These are phyloP conservation scores for Trichogramma pretiosum DNA, from an alignment of 1,140 invertebrate genomes.

Conservation along the genomic window DNA sequence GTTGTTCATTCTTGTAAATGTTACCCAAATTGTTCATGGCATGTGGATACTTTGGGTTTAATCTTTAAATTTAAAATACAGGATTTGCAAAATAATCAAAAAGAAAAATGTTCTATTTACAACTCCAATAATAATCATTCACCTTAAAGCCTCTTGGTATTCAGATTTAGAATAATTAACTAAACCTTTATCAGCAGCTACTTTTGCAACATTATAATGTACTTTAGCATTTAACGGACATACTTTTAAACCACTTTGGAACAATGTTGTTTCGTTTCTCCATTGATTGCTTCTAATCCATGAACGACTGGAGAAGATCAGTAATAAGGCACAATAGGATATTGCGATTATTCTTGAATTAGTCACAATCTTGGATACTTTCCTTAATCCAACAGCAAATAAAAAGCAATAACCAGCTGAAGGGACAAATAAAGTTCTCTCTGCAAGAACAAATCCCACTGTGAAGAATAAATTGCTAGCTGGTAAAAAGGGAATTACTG, in stretches of 20 bases:
- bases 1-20: slow-evolving; percentile 70
- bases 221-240: slow-evolving; percentile 90
- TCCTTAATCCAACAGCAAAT: slow-evolving; percentile 56
- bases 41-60: slow-evolving; percentile 88
- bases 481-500: slow-evolving; percentile 83
- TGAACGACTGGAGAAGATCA: slow-evolving; percentile 54
- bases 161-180: slow-evolving; percentile 59
- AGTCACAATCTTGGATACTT: slow-evolving; percentile 25
- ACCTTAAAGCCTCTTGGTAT: slow-evolving; percentile 72
- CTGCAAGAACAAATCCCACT: slow-evolving; percentile 88
- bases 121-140: slow-evolving; percentile 24
- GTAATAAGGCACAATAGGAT: slow-evolving; percentile 39
- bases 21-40: slow-evolving; percentile 97
- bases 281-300: slow-evolving; percentile 69
- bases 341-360: slow-evolving; percentile 28
- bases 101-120: slow-evolving; percentile 1
- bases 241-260: slow-evolving; percentile 61
- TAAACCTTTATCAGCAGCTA: slow-evolving; percentile 67
- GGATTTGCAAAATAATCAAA: not conserved
- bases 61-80: slow-evolving; percentile 42
- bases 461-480: slow-evolving; percentile 83
- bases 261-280: slow-evolving; percentile 66
- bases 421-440: slow-evolving; percentile 79
- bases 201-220: slow-evolving; percentile 91
- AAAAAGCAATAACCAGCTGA: slow-evolving; percentile 77